Base-by-base conservation (phyloP, 2,797 vertebrate genomes). In the Varecia variegata region DNA sequence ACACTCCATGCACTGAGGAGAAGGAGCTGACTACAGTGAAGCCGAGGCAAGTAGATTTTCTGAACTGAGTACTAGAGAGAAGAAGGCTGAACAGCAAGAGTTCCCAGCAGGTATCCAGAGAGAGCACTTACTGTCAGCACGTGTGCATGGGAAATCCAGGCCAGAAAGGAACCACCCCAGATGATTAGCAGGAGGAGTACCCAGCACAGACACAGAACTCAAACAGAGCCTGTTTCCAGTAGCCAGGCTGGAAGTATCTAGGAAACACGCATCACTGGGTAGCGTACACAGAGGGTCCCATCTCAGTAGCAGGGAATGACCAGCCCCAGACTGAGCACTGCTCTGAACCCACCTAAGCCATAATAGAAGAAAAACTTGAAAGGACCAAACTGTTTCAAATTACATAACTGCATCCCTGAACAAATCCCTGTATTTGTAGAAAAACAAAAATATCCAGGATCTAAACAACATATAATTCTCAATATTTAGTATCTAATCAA, bases 241-340 rank as follows among this genome's bases (percentile, higher is more conserved):
- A 87, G 14, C 6, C 40, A 50, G 52, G 30, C 9, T 20, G 35
- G 27, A 54, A 45, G 35, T n/a, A 47, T 13, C 2, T 5, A 68
- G 15, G 20, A 30, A 43, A 14, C 1, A 14, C 1, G 3, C 43
- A 40, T 30, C 30, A 15, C 0, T 43, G 20, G 21, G n/a, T 4
- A 35, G 21, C 4, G 6, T 60, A 70, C 40, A 47, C 68, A 79
- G 68, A 65, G 5, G 30, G 2, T n/a, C 11, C 52, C 71, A 7
- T 70, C 27, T 79, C 23, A 21, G 10, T 4, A 62, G 25, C 23
- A 17, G 54, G 30, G 3, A 60, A 35, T 12, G 4, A 79, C n/a
- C 40, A 32, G 14, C 32, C 12, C 1, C 12, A 45, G 21, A 0
- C 20, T 89, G 40, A 83, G 40, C 25, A 21, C 12, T 83, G 58